A percentile compares a stretch with the other conserved stretches of the same genome.
These are phyloP conservation scores for Hirudo medicinalis DNA, from an alignment of 1,140 invertebrate genomes.

Conservation along the genomic window DNA sequence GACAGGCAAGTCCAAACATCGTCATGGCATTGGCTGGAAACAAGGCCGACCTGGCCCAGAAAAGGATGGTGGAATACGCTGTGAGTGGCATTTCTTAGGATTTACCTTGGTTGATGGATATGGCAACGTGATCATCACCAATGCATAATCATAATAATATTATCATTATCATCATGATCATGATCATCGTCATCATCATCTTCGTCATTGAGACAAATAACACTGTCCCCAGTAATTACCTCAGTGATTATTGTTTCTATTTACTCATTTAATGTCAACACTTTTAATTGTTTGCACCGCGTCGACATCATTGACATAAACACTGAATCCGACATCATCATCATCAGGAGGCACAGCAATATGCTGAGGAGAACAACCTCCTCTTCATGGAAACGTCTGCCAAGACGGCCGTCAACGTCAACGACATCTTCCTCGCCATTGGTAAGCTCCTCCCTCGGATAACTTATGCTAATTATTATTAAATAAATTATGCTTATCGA, in stretches of 20 bases:
- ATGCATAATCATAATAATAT: not conserved
- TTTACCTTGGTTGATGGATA: not conserved
- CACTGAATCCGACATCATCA: no score
- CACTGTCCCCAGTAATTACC: conserved; percentile 1
- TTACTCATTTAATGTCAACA: not conserved
- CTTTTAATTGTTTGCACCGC: not conserved
- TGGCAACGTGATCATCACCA: no score
- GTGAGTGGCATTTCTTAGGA: conserved; percentile 29
- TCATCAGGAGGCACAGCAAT: conserved; percentile 74
- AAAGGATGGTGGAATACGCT: conserved; percentile 90
- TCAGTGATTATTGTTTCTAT: not conserved
- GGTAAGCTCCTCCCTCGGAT: conserved; percentile 49
- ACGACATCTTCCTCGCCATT: conserved; percentile 98
- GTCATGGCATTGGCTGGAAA: conserved; percentile 74
- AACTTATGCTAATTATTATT: not conserved
- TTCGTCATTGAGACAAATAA: not conserved
- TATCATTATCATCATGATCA: conserved; percentile 17
- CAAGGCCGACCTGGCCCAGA: conserved; percentile 92
- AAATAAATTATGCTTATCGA: not conserved
- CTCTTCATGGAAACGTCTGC: conserved; percentile 99
- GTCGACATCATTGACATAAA: not conserved
- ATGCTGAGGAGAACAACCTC: conserved; percentile 96
- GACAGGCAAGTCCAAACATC: conserved; percentile 93
- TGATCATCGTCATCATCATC: not conserved
- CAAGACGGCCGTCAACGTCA: conserved; percentile 98